Evolutionary conservation across 2,888 invertebrate species (phyloP), one percentile per base, ranked within the genome.

Genomic region (Eremobia ochroleuca): DNA sequence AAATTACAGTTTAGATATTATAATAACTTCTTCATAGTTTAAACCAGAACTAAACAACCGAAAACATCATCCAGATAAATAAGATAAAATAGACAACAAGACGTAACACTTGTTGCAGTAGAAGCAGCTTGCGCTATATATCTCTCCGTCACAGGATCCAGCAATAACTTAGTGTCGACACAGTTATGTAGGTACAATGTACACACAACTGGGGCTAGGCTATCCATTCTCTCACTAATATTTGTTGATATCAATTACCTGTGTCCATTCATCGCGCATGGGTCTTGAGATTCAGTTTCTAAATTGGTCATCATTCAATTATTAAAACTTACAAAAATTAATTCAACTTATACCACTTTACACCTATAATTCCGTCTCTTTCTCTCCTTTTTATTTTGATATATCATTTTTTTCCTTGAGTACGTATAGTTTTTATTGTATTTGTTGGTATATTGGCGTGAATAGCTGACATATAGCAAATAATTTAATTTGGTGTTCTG

Each of bases 61-160:
- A 64, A 25, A 46, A 68, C 11, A 58, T 73, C 62, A 8, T 68
- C 58, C 13, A 86, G 11, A 68, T 58, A 77, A 5, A 73, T 13
- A 11, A 67, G 37, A 73, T 77, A 71, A 73, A 73, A 73, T 21
- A 59, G 8, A 65, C 34, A 61, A 49, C 40, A 72, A 72, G 71
- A 87, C 1, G 21, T 65, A 58, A 84, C 85, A 84, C 83, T 87
- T 84, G 87, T 84, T 84, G 85, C 85, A 80, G 25, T 69, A 68
- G 28, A 67, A 83, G 25, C 62, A 73, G 78, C 75, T 78, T 79
- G 55, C 67, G 73, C 73, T 62, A 74, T 87, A 77, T 70, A 77
- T 87, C 68, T 81, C 52, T 31, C 59, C 59, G 78, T 79, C 78
- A 81, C 31, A 73, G 37, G 46, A 73, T 68, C 79, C 21, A 76